phyloP scores from a whole-genome alignment of 1,140 invertebrate species.

The Lucilia sericata region DNA sequence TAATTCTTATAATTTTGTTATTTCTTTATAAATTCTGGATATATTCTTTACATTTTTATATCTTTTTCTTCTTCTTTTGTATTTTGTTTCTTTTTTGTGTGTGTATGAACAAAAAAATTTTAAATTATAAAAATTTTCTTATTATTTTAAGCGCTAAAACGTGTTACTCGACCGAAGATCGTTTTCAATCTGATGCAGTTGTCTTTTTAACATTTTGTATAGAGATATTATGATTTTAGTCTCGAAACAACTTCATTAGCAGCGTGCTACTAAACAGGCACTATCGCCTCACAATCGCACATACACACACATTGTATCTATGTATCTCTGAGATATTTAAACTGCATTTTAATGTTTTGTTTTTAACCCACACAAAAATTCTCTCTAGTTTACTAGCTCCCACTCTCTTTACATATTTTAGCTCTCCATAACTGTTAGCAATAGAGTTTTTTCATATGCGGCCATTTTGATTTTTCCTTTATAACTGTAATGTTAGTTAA shows the following conservation, averaged over 20 bases:
- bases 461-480: conserved; percentile 29
- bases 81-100: neutral
- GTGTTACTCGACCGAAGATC: conserved; percentile 44
- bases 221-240: neutral
- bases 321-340: conserved; percentile 9
- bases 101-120: neutral
- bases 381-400: neutral
- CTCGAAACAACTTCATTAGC: conserved; percentile 36
- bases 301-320: too few relatives aligned
- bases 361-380: neutral
- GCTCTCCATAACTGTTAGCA: neutral
- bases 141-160: conserved; percentile 27
- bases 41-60: too few relatives aligned
- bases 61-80: too few relatives aligned
- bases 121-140: neutral
- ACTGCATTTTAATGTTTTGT: neutral
- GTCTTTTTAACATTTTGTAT: neutral
- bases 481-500: neutral
- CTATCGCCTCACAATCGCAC: neutral
- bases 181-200: conserved; percentile 47
- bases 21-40: too few relatives aligned
- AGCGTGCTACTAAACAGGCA: neutral
- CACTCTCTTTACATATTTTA: neutral
- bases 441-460: neutral
- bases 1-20: too few relatives aligned